phyloP scores from a whole-genome alignment of 2,797 vertebrate species.

The Iguana delicatissima region DNA sequence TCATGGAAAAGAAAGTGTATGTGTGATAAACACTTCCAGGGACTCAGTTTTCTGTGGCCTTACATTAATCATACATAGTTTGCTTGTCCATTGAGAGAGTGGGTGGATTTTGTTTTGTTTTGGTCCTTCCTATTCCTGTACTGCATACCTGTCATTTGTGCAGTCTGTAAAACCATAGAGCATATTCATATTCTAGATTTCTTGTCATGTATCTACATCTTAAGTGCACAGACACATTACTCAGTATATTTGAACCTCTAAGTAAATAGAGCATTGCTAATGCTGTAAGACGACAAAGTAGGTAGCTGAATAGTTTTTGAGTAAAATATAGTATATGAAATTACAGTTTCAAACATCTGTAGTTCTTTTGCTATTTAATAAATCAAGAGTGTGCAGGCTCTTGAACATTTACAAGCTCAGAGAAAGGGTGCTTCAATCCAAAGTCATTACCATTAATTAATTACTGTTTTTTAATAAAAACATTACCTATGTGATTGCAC shows the following conservation, averaged over 20 bases:
- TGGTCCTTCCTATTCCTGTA: slow-evolving; percentile 65
- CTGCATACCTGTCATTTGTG: slow-evolving; percentile 55
- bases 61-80: slow-evolving; percentile 74
- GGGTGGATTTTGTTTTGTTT: slow-evolving; percentile 52
- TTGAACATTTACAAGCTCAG: slow-evolving; percentile 62
- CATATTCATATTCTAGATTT: slow-evolving; percentile 62
- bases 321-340: slow-evolving; percentile 22
- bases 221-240: slow-evolving; percentile 64
- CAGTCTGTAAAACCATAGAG: slow-evolving; percentile 39
- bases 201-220: slow-evolving; percentile 64
- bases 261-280: slow-evolving; percentile 63
- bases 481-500: slow-evolving; percentile 35
- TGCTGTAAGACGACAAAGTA: slow-evolving; percentile 54
- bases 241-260: slow-evolving; percentile 66
- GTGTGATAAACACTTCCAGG: slow-evolving; percentile 67
- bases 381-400: slow-evolving; percentile 41
- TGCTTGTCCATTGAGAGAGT: slow-evolving; percentile 70
- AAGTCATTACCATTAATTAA: slow-evolving; percentile 70
- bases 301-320: slow-evolving; percentile 59
- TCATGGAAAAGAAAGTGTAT: slow-evolving; percentile 68
- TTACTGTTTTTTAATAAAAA: slow-evolving; percentile 70
- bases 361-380: slow-evolving; percentile 54
- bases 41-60: slow-evolving; percentile 75
- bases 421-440: slow-evolving; percentile 64
- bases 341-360: slow-evolving; percentile 52